These are phyloP conservation scores for Pristionchus mayeri DNA, from an alignment of 2,888 invertebrate genomes.

Conservation along the genomic window DNA sequence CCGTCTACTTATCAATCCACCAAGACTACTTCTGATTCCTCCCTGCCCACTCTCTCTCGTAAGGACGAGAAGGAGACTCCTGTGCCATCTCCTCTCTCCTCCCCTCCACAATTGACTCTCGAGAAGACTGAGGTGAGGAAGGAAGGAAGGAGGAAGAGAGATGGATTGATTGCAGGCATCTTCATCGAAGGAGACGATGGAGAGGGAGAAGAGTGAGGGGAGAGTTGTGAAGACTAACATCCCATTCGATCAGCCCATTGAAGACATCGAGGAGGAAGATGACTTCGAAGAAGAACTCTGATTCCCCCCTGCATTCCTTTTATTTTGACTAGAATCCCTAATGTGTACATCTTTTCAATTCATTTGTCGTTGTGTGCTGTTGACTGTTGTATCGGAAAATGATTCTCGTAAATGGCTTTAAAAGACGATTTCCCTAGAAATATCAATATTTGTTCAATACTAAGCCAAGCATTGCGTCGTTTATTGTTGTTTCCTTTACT, in stretches of 20 bases:
- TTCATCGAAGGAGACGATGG: not conserved
- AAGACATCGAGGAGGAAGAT: constrained; percentile 23
- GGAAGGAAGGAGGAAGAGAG: not conserved
- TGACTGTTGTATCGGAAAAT: not conserved
- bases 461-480: too few relatives aligned
- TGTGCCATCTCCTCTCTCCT: not conserved
- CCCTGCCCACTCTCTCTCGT: not conserved
- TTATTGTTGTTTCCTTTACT: too few relatives aligned
- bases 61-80: not conserved
- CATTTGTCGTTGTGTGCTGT: not conserved
- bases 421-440: too few relatives aligned
- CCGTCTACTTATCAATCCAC: not conserved
- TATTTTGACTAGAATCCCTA: not conserved
- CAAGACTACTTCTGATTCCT: not conserved
- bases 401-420: not conserved
- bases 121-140: not conserved
- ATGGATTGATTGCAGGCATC: constrained; percentile 12
- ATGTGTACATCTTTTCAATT: not conserved
- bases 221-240: not conserved
- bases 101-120: not conserved
- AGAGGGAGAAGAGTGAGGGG: not conserved
- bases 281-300: constrained; percentile 22
- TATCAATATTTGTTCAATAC: too few relatives aligned
- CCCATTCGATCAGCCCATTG: not conserved
- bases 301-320: not conserved